Percentiles rank a stretch among this genome's conserved stretches.
Evolutionary conservation across 2,888 invertebrate species (phyloP).

Genomic region (Dorcus parallelipipedus): DNA sequence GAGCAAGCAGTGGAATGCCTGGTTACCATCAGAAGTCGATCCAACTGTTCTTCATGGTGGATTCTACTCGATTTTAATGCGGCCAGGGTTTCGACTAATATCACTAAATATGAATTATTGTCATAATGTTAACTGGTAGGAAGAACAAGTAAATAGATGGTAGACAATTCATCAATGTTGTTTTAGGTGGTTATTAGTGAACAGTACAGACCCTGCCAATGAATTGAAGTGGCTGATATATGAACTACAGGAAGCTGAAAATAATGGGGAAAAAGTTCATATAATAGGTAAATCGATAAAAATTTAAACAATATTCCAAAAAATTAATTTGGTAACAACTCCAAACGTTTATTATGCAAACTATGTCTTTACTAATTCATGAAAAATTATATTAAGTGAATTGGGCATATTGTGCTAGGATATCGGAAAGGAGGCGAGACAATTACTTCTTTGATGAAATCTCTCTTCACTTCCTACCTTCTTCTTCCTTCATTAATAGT

Average conservation of each 20-base stretch:
- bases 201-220: conserved; percentile 93
- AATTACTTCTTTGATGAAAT: background rate
- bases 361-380: too few species aligned
- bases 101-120: conserved; percentile 95
- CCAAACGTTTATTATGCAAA: too few species aligned
- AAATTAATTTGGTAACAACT: too few species aligned
- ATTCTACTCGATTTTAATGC: conserved; percentile 85
- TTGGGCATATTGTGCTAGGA: too few species aligned
- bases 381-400: too few species aligned
- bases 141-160: background rate
- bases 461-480: background rate
- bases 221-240: conserved; percentile 93
- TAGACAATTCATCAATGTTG: background rate
- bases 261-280: conserved; percentile 92
- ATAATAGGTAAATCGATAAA: conserved; percentile 63
- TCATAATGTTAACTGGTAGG: conserved; percentile 86
- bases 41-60: conserved; percentile 81
- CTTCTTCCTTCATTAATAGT: background rate
- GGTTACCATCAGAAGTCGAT: conserved; percentile 82
- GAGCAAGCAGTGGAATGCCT: conserved; percentile 83
- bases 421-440: background rate
- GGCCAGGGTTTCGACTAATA: conserved; percentile 85
- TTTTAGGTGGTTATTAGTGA: conserved; percentile 82
- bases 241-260: conserved; percentile 88
- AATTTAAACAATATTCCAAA: too few species aligned